Evolutionary conservation across 2,888 invertebrate species (phyloP).

Genomic region (Drosophila meridionalis): DNA sequence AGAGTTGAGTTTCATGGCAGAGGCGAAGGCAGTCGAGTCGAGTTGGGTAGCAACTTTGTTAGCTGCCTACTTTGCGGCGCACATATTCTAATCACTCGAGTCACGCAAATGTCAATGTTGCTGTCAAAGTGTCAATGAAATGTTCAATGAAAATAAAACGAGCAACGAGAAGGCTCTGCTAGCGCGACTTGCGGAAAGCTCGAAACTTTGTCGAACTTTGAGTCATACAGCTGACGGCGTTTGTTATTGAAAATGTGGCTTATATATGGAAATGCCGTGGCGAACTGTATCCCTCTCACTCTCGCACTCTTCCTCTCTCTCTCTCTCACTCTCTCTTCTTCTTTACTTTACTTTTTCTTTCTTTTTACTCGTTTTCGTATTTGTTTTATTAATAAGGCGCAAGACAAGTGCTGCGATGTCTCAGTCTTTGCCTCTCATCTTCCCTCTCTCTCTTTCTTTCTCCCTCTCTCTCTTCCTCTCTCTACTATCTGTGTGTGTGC

Average conservation of each 20-base stretch:
- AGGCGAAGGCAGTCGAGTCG: not conserved
- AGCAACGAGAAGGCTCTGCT: slow-evolving; percentile 54
- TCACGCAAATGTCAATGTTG: slow-evolving; percentile 81
- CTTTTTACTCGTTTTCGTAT: slow-evolving; percentile 39
- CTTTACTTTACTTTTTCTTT: not conserved
- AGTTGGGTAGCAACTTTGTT: slow-evolving; percentile 38
- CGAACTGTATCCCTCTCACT: slow-evolving; percentile 28
- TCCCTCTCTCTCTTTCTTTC: not conserved
- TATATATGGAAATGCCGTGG: slow-evolving; percentile 70
- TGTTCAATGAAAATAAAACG: slow-evolving; percentile 81
- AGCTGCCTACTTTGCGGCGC: slow-evolving; percentile 63
- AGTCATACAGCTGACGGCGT: slow-evolving; percentile 44
- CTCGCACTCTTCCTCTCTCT: not conserved
- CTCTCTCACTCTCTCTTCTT: not conserved
- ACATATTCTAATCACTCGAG: slow-evolving; percentile 77
- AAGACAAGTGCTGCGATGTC: slow-evolving; percentile 40
- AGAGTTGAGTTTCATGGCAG: slow-evolving; percentile 29
- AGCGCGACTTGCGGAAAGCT: slow-evolving; percentile 67
- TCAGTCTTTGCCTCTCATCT: slow-evolving; percentile 13
- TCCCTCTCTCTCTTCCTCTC: not conserved
- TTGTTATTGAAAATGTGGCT: slow-evolving; percentile 77
- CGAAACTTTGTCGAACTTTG: slow-evolving; percentile 69
- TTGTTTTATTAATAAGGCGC: slow-evolving; percentile 76
- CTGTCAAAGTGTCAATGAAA: slow-evolving; percentile 80
- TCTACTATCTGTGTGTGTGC: slow-evolving; percentile 40